Evolutionary conservation across 2,113 vertebrate species (phyloP).

Genomic region (Vimba vimba): DNA sequence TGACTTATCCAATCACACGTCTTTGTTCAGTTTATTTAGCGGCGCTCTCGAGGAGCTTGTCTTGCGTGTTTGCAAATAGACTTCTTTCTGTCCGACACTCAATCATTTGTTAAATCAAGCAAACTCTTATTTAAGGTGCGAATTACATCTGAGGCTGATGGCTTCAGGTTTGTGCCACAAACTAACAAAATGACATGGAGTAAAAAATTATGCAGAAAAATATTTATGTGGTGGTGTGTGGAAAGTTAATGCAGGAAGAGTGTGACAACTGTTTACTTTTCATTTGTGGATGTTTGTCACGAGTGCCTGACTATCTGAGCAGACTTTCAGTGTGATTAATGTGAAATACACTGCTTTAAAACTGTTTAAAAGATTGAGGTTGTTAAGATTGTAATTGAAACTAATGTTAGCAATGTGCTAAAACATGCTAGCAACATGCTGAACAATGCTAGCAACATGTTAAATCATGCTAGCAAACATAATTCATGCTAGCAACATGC

Average conservation of each 20-base stretch:
- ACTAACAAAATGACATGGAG: not conserved
- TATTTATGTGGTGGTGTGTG: not conserved
- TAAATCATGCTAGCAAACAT: no score
- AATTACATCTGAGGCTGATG: not conserved
- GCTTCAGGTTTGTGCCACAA: not conserved
- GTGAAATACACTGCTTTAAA: not conserved
- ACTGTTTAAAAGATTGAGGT: no score
- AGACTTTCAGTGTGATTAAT: not conserved
- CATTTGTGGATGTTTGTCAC: not conserved
- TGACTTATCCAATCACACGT: not conserved
- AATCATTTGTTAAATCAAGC: slow-evolving; percentile 17
- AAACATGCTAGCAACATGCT: no score
- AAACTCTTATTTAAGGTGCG: not conserved
- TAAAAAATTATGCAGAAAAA: slow-evolving; percentile 4
- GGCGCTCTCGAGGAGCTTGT: not conserved
- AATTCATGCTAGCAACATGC: no score
- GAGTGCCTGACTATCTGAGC: not conserved
- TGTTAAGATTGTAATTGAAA: no score
- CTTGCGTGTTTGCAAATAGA: not conserved
- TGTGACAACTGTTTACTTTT: not conserved
- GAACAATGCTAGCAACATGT: no score
- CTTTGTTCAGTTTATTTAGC: not conserved
- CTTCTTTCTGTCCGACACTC: not conserved
- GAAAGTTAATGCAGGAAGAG: not conserved
- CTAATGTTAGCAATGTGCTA: no score